Percentiles rank a stretch among this genome's conserved stretches.
Evolutionary conservation across 2,888 invertebrate genomes (phyloP).

Genomic region (Tromatobia lineatoria): DNA sequence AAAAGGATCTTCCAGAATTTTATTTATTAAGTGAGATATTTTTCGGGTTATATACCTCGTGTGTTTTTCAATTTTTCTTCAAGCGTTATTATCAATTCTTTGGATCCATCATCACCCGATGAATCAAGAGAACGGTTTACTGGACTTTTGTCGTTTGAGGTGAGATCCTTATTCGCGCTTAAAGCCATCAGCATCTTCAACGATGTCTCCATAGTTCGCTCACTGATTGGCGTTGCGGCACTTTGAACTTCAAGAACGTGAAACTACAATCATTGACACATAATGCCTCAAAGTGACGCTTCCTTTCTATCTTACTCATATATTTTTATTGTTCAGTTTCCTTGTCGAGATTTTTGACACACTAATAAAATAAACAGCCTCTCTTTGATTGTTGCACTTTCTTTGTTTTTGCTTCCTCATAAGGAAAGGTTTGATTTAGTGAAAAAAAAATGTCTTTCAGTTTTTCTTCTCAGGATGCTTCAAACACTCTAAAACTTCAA

Average conservation of each 20-base stretch:
- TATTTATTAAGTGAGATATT: constrained; percentile 59
- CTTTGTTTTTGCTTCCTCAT: too few species aligned
- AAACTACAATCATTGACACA: constrained; percentile 74
- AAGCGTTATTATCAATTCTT: constrained; percentile 56
- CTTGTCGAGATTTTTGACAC: too few species aligned
- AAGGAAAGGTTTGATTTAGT: too few species aligned
- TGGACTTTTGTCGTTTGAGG: constrained; percentile 20
- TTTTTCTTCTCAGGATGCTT: too few species aligned
- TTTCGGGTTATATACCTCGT: constrained; percentile 61
- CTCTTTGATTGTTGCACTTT: too few species aligned
- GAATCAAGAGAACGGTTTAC: background rate
- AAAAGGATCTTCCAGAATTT: constrained; percentile 19
- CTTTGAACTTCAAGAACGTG: constrained; percentile 81
- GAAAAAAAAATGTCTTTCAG: too few species aligned
- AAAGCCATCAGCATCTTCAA: constrained; percentile 77
- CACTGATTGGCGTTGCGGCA: constrained; percentile 76
- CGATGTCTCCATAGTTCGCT: constrained; percentile 75
- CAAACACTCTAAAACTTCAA: too few species aligned
- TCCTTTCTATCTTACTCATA: background rate
- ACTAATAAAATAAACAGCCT: too few species aligned
- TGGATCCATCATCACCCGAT: constrained; percentile 13
- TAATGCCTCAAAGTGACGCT: constrained; percentile 11
- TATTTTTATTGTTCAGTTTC: background rate
- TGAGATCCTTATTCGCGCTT: constrained; percentile 69
- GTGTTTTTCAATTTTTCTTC: constrained; percentile 67